These are phyloP conservation scores for Apostichopus japonicus DNA, from an alignment of 35 echinoderm and acorn worm species.

Conservation along the genomic window DNA sequence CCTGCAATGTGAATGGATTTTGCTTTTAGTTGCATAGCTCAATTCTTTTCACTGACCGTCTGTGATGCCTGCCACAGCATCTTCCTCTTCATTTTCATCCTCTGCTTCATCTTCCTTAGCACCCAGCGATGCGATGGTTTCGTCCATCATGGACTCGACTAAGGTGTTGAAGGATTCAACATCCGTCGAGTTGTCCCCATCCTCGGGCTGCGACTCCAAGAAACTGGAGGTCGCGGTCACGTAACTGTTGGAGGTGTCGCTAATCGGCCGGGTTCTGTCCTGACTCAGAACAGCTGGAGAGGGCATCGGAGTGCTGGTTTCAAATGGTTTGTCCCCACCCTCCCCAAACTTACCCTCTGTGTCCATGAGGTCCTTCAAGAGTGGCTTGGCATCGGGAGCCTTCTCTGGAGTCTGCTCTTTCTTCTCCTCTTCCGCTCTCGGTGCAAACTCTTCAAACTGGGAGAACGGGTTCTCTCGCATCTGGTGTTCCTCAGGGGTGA, in stretches of 20 bases:
- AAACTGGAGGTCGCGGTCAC: conserved; percentile 43
- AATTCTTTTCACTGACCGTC: conserved; percentile 33
- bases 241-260: conserved; percentile 17
- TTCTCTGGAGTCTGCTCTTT: not conserved
- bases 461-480: not conserved
- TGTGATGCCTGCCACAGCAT: not conserved
- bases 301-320: conserved; percentile 58
- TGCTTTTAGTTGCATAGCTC: not conserved
- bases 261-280: not conserved
- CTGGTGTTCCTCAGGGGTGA: conserved; percentile 26
- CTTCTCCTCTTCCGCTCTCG: not conserved
- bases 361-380: conserved; percentile 1
- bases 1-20: not conserved
- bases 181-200: not conserved
- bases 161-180: conserved; percentile 21
- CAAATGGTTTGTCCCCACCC: conserved; percentile 26
- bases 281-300: not conserved
- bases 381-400: not conserved
- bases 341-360: conserved; percentile 26
- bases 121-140: not conserved
- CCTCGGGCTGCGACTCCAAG: conserved; percentile 5
- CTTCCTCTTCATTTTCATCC: not conserved
- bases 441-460: conserved; percentile 42
- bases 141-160: conserved; percentile 46
- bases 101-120: not conserved